phyloP scores from a whole-genome alignment of 2,797 vertebrate genomes.

The Rhadinocentrus ornatus region DNA sequence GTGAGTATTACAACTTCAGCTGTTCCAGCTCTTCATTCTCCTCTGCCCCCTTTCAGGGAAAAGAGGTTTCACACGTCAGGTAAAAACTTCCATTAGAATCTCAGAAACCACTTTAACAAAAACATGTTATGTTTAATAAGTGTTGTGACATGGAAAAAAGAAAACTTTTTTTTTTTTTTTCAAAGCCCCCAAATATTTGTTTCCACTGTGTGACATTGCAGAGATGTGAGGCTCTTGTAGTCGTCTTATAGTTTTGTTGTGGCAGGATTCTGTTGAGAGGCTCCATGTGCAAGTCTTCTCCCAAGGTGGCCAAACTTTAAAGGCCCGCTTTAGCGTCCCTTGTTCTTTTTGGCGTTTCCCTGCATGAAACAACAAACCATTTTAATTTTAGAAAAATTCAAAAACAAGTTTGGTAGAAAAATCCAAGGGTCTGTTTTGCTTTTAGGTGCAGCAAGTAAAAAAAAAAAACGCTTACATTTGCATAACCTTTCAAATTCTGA shows the following conservation, averaged over 20 bases:
- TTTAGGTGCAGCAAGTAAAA: constrained; percentile 16
- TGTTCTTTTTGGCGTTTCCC: constrained; percentile 98
- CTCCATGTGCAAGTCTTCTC: constrained; percentile 38
- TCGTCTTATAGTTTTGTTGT: constrained; percentile 46
- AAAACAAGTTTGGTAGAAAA: background rate
- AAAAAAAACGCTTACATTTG: background rate
- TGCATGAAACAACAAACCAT: constrained; percentile 64
- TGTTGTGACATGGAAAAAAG: constrained; percentile 38
- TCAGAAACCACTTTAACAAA: constrained; percentile 56
- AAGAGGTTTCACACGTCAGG: constrained; percentile 46
- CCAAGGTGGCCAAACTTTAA: constrained; percentile 28
- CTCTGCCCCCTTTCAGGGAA: constrained; percentile 8
- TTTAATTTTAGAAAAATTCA: background rate
- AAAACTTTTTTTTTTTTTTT: constrained; percentile 51
- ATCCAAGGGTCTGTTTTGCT: background rate
- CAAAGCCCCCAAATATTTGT: constrained; percentile 35
- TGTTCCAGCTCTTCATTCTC: constrained; percentile 27
- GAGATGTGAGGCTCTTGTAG: constrained; percentile 38
- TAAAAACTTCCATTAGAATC: constrained; percentile 54
- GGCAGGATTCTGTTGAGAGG: constrained; percentile 46
- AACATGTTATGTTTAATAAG: constrained; percentile 47
- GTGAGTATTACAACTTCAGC: constrained; percentile 32
- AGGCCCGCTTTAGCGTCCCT: constrained; percentile 86
- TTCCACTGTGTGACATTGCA: constrained; percentile 37
- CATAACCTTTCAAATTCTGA: constrained; percentile 14